Evolutionary conservation across 2,113 vertebrate genomes (phyloP).

Genomic region (Tympanuchus pallidicinctus): DNA sequence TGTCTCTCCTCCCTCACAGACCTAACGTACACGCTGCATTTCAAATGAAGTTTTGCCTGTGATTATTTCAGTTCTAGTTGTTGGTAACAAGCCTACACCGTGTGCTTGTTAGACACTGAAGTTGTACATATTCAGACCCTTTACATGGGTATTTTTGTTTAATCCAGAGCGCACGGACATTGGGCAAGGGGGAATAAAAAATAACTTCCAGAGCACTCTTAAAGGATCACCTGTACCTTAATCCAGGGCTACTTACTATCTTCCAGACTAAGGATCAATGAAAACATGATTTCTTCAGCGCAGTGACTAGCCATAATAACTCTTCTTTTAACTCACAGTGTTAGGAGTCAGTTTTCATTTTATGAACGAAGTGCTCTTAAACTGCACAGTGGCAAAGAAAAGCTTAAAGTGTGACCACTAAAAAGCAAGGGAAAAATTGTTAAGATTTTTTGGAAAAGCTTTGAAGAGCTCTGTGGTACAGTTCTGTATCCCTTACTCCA

Average conservation of each 20-base stretch:
- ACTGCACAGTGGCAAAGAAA: not conserved
- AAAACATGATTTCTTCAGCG: not conserved
- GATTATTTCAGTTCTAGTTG: not conserved
- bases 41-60: not conserved
- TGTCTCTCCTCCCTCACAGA: not conserved
- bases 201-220: not conserved
- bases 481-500: not conserved
- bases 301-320: not conserved
- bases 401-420: not conserved
- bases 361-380: not conserved
- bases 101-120: no score
- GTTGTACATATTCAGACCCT: not conserved
- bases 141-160: not conserved
- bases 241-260: no score
- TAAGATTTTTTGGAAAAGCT: not conserved
- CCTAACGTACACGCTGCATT: not conserved
- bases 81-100: not conserved
- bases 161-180: not conserved
- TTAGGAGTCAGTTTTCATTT: not conserved
- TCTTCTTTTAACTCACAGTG: not conserved
- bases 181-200: not conserved
- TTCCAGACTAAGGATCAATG: not conserved
- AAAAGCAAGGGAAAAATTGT: not conserved
- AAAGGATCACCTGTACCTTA: not conserved
- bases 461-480: not conserved